Evolutionary conservation across 2,888 invertebrate species (phyloP).

Genomic region (Hartigia nigra): DNA sequence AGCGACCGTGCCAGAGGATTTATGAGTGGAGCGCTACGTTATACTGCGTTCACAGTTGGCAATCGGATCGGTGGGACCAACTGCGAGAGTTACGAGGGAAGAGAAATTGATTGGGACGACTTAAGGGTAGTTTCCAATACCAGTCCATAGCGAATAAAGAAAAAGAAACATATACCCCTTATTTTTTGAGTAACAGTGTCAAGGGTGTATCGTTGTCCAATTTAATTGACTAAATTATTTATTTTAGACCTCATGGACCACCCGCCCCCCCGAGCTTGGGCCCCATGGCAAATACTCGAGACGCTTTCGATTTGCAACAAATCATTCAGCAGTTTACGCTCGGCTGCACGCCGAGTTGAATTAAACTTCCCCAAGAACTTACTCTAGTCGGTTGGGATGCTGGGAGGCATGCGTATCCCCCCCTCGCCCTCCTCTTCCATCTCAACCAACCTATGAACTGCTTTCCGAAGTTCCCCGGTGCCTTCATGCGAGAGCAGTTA

Average conservation of each 20-base stretch:
- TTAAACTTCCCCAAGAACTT: conserved; percentile 53
- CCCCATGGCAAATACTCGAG: conserved; percentile 19
- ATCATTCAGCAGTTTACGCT: conserved; percentile 56
- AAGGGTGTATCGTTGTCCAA: not conserved
- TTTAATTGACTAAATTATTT: not conserved
- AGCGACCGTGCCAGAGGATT: not conserved
- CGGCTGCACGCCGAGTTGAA: conserved; percentile 55
- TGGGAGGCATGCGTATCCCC: conserved; percentile 44
- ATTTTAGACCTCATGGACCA: not conserved
- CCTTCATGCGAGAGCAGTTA: conserved; percentile 51
- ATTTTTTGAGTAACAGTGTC: not conserved
- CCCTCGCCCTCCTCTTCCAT: no score
- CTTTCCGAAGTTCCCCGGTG: conserved; percentile 41
- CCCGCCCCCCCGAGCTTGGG: no score
- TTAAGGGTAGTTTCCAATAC: not conserved
- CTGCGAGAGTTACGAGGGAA: not conserved
- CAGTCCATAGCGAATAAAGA: not conserved
- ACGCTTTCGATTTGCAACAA: conserved; percentile 58
- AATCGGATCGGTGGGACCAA: not conserved
- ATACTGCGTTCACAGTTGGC: not conserved
- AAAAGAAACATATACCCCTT: not conserved
- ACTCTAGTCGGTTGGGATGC: conserved; percentile 24
- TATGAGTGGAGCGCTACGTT: not conserved
- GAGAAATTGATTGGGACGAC: not conserved
- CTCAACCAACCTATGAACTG: conserved; percentile 43